Conservation (phyloP, 30 jellyfish, hydroid and myxozoan species). For the Aurelia coerulea region DNA sequence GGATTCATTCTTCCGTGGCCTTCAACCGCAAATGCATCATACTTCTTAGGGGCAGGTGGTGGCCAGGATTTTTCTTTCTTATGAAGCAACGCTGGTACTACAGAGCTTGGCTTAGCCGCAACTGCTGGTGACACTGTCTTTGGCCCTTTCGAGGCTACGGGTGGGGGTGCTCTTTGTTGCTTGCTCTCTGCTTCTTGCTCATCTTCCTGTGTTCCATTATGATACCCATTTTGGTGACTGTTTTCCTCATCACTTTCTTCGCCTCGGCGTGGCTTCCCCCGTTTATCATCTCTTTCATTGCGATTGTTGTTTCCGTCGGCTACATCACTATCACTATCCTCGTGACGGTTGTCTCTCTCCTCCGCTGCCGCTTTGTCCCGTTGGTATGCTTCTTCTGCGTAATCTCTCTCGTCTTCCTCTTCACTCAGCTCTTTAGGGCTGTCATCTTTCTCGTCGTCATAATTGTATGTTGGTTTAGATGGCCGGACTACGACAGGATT, state of each 20-base stretch:
- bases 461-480: conserved; percentile 28
- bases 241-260: conserved; percentile 47
- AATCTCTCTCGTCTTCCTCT: neutral
- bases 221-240: conserved; percentile 1
- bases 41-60: conserved; percentile 82
- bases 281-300: conserved; percentile 11
- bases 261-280: neutral
- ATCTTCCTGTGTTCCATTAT: neutral
- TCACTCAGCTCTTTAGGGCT: neutral
- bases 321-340: conserved; percentile 8
- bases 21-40: conserved; percentile 92
- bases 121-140: conserved; percentile 26
- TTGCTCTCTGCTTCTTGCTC: neutral
- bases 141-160: conserved; percentile 18
- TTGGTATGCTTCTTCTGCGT: conserved; percentile 24
- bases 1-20: conserved; percentile 90
- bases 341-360: neutral
- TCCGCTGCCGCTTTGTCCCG: neutral
- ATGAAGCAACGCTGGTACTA: conserved; percentile 37
- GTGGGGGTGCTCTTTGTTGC: neutral
- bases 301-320: conserved; percentile 5
- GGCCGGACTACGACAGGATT: conserved; percentile 35
- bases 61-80: conserved; percentile 71
- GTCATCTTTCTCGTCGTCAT: conserved; percentile 36
- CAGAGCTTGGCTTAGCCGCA: conserved; percentile 15